Evolutionary conservation across 2,113 vertebrate genomes (phyloP).

Genomic region (Festucalex cinctus): DNA sequence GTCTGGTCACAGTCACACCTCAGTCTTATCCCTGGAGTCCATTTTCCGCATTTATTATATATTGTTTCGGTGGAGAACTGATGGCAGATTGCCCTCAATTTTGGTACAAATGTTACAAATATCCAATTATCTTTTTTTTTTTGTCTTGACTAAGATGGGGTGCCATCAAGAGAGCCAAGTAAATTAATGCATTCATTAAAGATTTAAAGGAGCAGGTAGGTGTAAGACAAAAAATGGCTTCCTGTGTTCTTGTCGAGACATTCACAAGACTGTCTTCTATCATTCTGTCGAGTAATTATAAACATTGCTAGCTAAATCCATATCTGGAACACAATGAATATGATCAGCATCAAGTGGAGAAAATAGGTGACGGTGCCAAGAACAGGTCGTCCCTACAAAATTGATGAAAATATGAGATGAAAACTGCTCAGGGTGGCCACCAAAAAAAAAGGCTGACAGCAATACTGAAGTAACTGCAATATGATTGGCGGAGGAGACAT

Average conservation of each 20-base stretch:
- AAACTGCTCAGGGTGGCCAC: no score
- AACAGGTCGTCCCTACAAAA: no score
- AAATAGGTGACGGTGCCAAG: no score
- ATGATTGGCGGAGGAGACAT: no score
- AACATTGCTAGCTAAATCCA: neutral
- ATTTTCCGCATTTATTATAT: slow-evolving; percentile 43
- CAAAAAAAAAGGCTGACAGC: no score
- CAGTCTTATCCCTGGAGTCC: slow-evolving; percentile 42
- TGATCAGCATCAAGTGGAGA: no score
- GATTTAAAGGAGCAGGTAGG: neutral
- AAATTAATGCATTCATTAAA: neutral
- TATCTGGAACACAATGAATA: neutral
- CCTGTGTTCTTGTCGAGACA: neutral
- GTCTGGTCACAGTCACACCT: slow-evolving; percentile 69
- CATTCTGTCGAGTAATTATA: neutral
- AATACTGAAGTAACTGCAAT: no score
- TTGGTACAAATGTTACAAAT: neutral
- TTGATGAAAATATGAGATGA: no score
- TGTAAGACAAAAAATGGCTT: neutral
- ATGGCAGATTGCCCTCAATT: neutral
- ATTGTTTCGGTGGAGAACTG: slow-evolving; percentile 29
- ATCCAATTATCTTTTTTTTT: neutral
- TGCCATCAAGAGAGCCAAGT: neutral
- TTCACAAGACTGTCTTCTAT: neutral
- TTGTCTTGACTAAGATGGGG: neutral